Percentiles rank a stretch among this genome's conserved stretches.
These are phyloP conservation scores for Phengaris alcon DNA, from an alignment of 2,888 invertebrate genomes.

Conservation along the genomic window DNA sequence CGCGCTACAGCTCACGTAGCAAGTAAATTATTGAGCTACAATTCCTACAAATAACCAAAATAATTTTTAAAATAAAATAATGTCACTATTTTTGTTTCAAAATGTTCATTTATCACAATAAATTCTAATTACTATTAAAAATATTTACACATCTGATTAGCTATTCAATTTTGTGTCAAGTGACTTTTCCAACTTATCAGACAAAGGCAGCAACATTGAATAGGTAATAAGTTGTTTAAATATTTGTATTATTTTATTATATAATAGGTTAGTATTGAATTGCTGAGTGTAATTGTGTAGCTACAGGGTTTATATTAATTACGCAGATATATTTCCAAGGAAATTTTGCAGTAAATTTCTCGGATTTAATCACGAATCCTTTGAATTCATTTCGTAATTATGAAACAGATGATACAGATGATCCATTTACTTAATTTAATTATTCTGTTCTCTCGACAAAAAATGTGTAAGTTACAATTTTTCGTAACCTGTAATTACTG, in stretches of 20 bases:
- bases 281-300: not conserved
- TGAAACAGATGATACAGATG: conserved; percentile 6
- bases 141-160: no score
- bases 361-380: not conserved
- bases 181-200: no score
- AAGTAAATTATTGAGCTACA: not conserved
- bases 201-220: not conserved
- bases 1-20: not conserved
- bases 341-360: not conserved
- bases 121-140: no score
- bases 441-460: not conserved
- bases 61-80: no score
- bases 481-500: not conserved
- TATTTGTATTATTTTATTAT: no score
- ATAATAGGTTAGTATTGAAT: not conserved
- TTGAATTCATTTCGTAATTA: conserved; percentile 10
- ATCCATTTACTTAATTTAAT: not conserved
- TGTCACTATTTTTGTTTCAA: no score
- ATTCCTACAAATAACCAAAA: no score
- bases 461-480: not conserved
- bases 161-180: no score
- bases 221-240: not conserved
- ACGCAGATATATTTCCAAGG: not conserved
- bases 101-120: no score
- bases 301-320: not conserved